These are phyloP conservation scores for Micromussa lordhowensis DNA, from an alignment of 92 coral and sea anemone species.

Conservation along the genomic window DNA sequence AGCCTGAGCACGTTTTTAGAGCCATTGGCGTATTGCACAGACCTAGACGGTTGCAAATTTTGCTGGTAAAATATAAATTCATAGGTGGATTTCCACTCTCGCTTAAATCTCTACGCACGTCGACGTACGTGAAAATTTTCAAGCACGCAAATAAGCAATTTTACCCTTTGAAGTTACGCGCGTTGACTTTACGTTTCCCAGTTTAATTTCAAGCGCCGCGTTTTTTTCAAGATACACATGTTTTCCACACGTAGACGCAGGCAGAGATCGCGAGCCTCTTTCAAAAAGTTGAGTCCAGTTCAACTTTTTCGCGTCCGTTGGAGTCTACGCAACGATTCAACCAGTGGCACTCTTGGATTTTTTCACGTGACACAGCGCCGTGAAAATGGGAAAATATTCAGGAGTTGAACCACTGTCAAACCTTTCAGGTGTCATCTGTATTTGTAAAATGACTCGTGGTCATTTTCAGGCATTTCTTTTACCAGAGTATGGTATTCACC, in stretches of 20 bases:
- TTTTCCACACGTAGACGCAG: not conserved
- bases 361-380: not conserved
- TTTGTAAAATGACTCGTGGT: too few relatives aligned
- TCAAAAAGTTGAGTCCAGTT: not conserved
- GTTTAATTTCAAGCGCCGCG: not conserved
- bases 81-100: slow-evolving; percentile 24
- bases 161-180: not conserved
- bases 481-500: too few relatives aligned
- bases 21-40: too few relatives aligned
- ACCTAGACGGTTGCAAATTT: too few relatives aligned
- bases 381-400: too few relatives aligned
- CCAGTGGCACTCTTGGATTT: not conserved
- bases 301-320: slow-evolving; percentile 5
- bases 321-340: not conserved
- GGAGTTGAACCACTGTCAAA: too few relatives aligned
- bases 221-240: not conserved
- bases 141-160: not conserved
- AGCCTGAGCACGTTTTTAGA: too few relatives aligned
- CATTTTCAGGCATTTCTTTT: too few relatives aligned
- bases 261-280: not conserved
- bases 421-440: too few relatives aligned
- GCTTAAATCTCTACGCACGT: slow-evolving; percentile 2
- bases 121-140: not conserved
- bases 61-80: too few relatives aligned
- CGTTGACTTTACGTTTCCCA: slow-evolving; percentile 1